A percentile compares a stretch with the other conserved stretches of the same genome.
Evolutionary conservation across 2,888 invertebrate genomes (phyloP).

Genomic region (Pyrocoelia pectoralis): DNA sequence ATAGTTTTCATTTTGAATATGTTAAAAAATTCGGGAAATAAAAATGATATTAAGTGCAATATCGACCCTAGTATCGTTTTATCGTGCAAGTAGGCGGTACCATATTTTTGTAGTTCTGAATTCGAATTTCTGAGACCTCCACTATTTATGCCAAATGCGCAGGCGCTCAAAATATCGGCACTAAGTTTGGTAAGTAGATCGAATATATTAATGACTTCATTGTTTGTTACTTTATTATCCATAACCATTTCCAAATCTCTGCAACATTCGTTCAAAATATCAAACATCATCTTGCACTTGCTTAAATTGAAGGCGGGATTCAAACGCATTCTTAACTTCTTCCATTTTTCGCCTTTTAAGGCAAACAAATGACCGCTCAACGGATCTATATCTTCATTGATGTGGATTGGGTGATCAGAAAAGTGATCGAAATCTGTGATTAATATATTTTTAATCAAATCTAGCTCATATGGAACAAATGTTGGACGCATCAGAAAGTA

Average conservation of each 20-base stretch:
- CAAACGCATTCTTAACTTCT: slow-evolving; percentile 63
- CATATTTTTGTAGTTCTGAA: too few relatives aligned
- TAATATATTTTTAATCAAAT: slow-evolving; percentile 56
- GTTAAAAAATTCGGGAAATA: background rate
- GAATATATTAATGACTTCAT: slow-evolving; percentile 49
- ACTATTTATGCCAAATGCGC: too few relatives aligned
- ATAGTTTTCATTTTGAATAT: background rate
- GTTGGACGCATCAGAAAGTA: slow-evolving; percentile 26
- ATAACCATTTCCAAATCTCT: background rate
- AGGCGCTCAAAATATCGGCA: slow-evolving; percentile 64
- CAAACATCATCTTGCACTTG: slow-evolving; percentile 57
- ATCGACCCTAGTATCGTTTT: too few relatives aligned
- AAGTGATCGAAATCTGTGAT: slow-evolving; percentile 68
- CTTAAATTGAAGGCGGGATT: slow-evolving; percentile 53
- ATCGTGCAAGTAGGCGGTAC: too few relatives aligned
- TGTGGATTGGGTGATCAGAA: slow-evolving; percentile 66
- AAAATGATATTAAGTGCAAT: background rate
- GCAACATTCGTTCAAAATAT: slow-evolving; percentile 30
- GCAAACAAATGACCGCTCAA: slow-evolving; percentile 65
- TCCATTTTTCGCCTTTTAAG: slow-evolving; percentile 65
- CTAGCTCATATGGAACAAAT: slow-evolving; percentile 29
- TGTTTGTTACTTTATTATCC: slow-evolving; percentile 46
- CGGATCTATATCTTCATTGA: slow-evolving; percentile 65
- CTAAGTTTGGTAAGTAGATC: slow-evolving; percentile 64
- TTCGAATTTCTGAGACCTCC: too few relatives aligned